Base-by-base conservation (phyloP, 2,888 invertebrate genomes). In the Mesochorus sp. region DNA sequence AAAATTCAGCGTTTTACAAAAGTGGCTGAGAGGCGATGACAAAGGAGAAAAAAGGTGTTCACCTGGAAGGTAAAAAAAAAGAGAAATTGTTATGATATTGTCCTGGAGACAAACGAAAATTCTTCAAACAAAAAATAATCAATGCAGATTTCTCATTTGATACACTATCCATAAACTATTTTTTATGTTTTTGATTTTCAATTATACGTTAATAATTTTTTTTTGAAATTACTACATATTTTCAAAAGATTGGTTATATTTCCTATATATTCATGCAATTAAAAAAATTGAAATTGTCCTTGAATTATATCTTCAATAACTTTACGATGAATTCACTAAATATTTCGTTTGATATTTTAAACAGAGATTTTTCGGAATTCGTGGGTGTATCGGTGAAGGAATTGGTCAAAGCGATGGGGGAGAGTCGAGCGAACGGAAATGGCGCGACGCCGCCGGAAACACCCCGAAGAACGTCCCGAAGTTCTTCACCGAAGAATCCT, bases 361-460 rank as follows among this genome's bases (percentile, higher is more conserved):
- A 53, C 80, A 92, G 91, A 68, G 93, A 92, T 82, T 91, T 92
- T 87, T 88, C 93, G 89, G 94, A 94, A 85, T 91, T 94, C 71
- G 92, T 93, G 14, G 94, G 94, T 0, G 93, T 94, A 0, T 95
- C 95, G 0, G 95, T 95, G 10, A 94, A 95, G 80, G 95, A 95
- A 81, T 90, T 95, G 64, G 95, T 95, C 2, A 94, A 95, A 85
- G 95, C 94, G 0, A 94, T 96, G 87, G 95, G 95, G 0, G 95
- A 95, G 88, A 94, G 94, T 74, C 92, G 95, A 55, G 94, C 94
- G n/a, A 96, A 96, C 91, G 96, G 96, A 1, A 96, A 96, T 89
- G 95, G 95, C 31, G 93, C 94, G 0, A 95, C 95, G 0, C 95
- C 95, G 3, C 94, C 95, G 2, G 94, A 94, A 53, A 95, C 95